phyloP scores from a whole-genome alignment of 2,888 invertebrate genomes.

The Melipona bicolor region DNA sequence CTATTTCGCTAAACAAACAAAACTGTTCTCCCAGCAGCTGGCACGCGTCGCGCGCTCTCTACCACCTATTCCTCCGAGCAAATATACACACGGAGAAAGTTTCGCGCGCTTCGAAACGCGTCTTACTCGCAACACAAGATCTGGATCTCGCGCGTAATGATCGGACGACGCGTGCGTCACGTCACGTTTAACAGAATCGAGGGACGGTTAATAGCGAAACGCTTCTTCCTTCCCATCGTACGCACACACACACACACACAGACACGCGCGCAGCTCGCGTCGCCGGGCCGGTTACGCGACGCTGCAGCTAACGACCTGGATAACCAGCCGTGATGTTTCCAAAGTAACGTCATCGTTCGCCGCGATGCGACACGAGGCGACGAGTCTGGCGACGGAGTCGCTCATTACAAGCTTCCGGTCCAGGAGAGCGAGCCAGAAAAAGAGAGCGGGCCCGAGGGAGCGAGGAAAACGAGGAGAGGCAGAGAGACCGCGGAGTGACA shows the following conservation, averaged over 20 bases:
- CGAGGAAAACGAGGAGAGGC: conserved; percentile 18
- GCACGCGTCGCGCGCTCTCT: conserved; percentile 27
- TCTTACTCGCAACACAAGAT: background rate
- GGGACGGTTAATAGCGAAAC: conserved; percentile 30
- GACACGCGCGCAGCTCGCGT: conserved; percentile 5
- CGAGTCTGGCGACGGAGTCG: conserved; percentile 81
- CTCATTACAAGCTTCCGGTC: conserved; percentile 83
- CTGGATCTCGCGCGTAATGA: conserved; percentile 5
- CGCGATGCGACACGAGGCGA: conserved; percentile 69
- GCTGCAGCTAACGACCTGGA: conserved; percentile 73
- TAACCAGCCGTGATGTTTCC: conserved; percentile 76
- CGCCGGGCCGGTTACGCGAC: conserved; percentile 20
- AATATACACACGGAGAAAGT: conserved; percentile 33
- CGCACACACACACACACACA: background rate
- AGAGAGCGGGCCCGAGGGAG: conserved; percentile 29
- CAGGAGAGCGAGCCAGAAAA: conserved; percentile 62
- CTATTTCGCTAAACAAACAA: conserved; percentile 48
- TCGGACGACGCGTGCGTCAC: conserved; percentile 8
- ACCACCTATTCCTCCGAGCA: background rate
- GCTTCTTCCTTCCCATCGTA: conserved; percentile 9
- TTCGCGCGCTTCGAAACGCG: conserved; percentile 25
- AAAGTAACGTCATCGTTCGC: conserved; percentile 79
- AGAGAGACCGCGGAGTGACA: background rate
- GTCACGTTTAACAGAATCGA: conserved; percentile 24
- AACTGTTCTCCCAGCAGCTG: conserved; percentile 30